phyloP scores from a whole-genome alignment of 2,113 vertebrate species.

The Notarius quadriscutis region DNA sequence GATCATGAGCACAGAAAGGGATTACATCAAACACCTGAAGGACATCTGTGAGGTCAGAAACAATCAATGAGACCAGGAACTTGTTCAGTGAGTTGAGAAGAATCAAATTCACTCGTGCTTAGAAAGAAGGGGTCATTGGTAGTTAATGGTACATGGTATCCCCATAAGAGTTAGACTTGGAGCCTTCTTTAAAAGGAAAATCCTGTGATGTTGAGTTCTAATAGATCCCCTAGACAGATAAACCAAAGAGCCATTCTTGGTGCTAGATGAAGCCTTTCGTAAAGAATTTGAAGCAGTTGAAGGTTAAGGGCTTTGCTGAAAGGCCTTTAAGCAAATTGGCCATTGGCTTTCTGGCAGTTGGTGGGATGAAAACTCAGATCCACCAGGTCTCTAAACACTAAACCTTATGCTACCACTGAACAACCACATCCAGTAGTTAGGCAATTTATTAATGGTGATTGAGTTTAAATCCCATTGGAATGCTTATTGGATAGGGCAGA shows the following conservation, averaged over 20 bases:
- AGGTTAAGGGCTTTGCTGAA: neutral
- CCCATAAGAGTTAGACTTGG: neutral
- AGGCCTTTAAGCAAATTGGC: neutral
- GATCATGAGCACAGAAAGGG: conserved; percentile 93
- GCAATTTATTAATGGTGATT: no score
- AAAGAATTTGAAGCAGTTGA: neutral
- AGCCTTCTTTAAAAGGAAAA: neutral
- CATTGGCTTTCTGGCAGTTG: neutral
- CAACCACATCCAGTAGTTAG: no score
- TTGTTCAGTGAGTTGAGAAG: neutral
- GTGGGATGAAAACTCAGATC: neutral
- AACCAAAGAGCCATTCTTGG: neutral
- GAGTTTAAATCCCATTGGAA: neutral
- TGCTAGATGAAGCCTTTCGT: neutral
- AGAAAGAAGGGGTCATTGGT: neutral
- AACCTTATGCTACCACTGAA: no score
- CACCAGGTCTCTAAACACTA: no score
- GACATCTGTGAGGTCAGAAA: conserved; percentile 93
- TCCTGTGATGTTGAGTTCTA: neutral
- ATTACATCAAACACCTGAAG: conserved; percentile 96
- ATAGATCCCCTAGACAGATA: neutral
- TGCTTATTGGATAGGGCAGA: neutral
- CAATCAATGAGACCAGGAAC: neutral
- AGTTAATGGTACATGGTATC: neutral
- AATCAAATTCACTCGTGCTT: neutral